Conservation (phyloP, 2,888 invertebrate genomes). For the Drosophila ustulata region DNA sequence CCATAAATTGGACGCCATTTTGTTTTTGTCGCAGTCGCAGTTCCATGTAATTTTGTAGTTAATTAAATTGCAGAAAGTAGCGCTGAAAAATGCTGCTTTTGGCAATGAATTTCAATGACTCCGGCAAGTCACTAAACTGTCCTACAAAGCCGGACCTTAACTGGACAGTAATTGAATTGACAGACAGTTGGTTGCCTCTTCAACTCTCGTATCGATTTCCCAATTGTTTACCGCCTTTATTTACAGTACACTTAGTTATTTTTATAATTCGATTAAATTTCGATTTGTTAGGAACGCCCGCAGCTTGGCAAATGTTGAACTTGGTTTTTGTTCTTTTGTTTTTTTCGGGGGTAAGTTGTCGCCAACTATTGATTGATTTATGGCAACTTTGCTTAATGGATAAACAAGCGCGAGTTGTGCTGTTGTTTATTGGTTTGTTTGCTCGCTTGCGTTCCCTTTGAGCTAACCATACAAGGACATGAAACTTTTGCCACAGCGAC, state of each 20-base stretch:
- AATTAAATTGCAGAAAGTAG: slow-evolving; percentile 55
- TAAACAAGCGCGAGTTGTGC: slow-evolving; percentile 55
- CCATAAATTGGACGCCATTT: slow-evolving; percentile 62
- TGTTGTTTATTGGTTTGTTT: slow-evolving; percentile 40
- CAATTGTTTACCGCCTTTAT: not conserved
- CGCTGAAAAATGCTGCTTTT: not conserved
- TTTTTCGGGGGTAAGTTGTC: slow-evolving; percentile 5
- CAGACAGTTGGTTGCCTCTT: not conserved
- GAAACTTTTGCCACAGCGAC: slow-evolving; percentile 10
- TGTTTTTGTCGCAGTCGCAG: slow-evolving; percentile 33
- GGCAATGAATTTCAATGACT: slow-evolving; percentile 5
- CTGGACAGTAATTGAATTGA: not conserved
- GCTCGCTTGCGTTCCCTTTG: not conserved
- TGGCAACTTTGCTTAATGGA: slow-evolving; percentile 51
- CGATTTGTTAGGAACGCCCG: slow-evolving; percentile 30
- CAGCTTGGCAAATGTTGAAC: slow-evolving; percentile 35
- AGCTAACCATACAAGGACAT: slow-evolving; percentile 38
- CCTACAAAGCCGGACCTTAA: not conserved
- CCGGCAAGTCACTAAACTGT: not conserved
- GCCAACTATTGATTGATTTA: slow-evolving; percentile 69
- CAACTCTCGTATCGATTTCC: not conserved
- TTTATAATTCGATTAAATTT: slow-evolving; percentile 18
- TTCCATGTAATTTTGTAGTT: slow-evolving; percentile 39
- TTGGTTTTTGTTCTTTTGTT: slow-evolving; percentile 4
- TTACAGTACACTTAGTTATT: slow-evolving; percentile 1